Evolutionary conservation across 2,113 vertebrate genomes (phyloP).

Genomic region (Albula glossodonta): DNA sequence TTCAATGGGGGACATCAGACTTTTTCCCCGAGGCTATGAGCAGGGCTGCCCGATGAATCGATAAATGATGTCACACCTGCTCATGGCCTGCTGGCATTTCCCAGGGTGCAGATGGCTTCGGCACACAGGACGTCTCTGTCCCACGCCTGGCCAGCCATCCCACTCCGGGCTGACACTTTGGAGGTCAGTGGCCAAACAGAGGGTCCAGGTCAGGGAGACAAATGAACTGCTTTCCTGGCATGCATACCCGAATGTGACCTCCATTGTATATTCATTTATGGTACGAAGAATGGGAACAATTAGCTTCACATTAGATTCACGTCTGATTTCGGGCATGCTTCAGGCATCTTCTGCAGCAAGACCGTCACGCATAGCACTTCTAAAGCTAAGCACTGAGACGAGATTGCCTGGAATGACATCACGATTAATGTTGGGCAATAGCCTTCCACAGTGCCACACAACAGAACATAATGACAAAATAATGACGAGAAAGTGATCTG

Average conservation of each 20-base stretch:
- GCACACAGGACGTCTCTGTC: not conserved
- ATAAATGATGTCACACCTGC: slow-evolving; percentile 30
- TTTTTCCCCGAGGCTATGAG: slow-evolving; percentile 22
- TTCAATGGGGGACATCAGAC: slow-evolving; percentile 2
- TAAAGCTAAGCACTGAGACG: not conserved
- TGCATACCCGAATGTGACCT: not conserved
- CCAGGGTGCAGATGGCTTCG: not conserved
- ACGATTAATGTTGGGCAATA: not conserved
- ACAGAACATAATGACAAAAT: not conserved
- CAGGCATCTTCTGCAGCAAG: not conserved
- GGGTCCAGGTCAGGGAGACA: slow-evolving; percentile 4
- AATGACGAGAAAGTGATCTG: not conserved
- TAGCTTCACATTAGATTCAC: not conserved
- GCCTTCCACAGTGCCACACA: not conserved
- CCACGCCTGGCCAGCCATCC: not conserved
- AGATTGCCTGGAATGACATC: not conserved
- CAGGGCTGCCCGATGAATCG: slow-evolving; percentile 13
- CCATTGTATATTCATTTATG: not conserved
- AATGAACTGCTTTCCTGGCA: not conserved
- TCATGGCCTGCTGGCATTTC: not conserved
- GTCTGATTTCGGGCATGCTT: not conserved
- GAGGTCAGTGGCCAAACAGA: not conserved
- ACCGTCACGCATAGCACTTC: not conserved
- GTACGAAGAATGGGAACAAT: not conserved
- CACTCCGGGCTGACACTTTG: not conserved